Conservation (phyloP, 2,888 invertebrate species). For the Oscheius onirici region DNA sequence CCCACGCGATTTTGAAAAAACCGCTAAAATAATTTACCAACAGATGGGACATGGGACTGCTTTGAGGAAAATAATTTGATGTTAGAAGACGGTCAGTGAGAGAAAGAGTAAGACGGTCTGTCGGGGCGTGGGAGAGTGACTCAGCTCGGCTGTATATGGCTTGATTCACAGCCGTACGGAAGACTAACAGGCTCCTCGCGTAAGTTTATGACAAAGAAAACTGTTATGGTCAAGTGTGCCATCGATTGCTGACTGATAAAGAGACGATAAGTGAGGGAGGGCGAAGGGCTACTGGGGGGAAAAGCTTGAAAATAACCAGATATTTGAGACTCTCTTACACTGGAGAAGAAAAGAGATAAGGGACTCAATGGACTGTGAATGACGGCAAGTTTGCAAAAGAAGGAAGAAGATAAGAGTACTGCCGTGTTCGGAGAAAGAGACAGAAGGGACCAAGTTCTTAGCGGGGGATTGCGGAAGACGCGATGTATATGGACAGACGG, state of each 20-base stretch:
- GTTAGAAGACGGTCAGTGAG: no score
- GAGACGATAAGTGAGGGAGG: not conserved
- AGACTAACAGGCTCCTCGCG: not conserved
- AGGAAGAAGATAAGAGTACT: not conserved
- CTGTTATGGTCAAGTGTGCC: no score
- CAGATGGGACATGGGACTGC: no score
- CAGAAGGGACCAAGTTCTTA: conserved; percentile 24
- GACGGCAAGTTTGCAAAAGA: not conserved
- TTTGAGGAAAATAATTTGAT: no score
- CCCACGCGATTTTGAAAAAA: no score
- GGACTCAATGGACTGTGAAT: not conserved
- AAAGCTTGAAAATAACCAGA: not conserved
- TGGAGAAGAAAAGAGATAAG: not conserved
- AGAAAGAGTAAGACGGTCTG: not conserved
- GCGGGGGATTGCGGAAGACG: conserved; percentile 8
- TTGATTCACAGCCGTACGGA: conserved; percentile 10
- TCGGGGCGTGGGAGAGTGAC: conserved; percentile 1
- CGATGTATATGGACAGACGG: conserved; percentile 26
- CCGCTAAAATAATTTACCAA: no score
- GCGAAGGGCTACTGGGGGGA: not conserved
- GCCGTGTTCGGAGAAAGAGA: conserved; percentile 1
- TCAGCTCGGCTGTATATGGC: not conserved
- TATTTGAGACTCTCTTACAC: not conserved
- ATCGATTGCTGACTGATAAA: not conserved
- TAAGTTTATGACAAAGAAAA: not conserved